Evolutionary conservation across 2,113 vertebrate genomes (phyloP).

Genomic region (Heterotilapia buettikoferi): DNA sequence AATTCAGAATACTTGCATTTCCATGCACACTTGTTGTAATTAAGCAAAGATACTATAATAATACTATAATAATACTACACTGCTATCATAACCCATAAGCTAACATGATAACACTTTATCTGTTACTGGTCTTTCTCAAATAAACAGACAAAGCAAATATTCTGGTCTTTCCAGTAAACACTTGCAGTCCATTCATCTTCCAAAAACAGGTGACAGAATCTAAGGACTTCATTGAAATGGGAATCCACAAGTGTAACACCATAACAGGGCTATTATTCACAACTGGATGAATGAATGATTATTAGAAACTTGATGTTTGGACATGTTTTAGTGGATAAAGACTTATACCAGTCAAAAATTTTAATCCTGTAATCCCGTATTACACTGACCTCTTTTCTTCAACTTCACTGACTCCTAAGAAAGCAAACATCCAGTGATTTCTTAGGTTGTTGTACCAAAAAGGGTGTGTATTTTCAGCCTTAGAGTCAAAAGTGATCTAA

Average conservation of each 20-base stretch:
- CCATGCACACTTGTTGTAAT: background rate
- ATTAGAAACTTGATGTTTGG: background rate
- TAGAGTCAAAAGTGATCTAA: background rate
- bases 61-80: background rate
- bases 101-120: background rate
- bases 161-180: background rate
- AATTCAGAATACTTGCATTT: background rate
- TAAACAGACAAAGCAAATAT: background rate
- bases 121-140: background rate
- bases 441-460: background rate
- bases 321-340: background rate
- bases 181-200: background rate
- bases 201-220: background rate
- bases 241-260: background rate
- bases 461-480: background rate
- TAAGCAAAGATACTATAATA: background rate
- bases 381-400: background rate
- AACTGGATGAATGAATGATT: slow-evolving; percentile 20
- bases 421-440: background rate
- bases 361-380: slow-evolving; percentile 24
- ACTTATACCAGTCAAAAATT: background rate
- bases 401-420: background rate
- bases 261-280: background rate
- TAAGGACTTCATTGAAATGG: background rate
- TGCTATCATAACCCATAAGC: background rate